Evolutionary conservation across 2,797 vertebrate genomes (phyloP).

Genomic region (Netta rufina): DNA sequence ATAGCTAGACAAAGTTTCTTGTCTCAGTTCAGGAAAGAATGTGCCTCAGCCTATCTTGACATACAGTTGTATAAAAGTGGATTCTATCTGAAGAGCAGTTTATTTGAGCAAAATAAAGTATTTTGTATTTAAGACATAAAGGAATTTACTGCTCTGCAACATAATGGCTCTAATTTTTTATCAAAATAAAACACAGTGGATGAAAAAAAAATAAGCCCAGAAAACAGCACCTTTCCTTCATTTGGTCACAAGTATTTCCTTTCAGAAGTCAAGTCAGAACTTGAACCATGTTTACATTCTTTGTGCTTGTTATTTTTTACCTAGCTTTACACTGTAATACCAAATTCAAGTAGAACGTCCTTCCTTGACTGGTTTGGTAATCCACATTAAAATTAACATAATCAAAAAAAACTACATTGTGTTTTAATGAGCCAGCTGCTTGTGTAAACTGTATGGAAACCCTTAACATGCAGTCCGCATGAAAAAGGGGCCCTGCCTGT

Average conservation of each 20-base stretch:
- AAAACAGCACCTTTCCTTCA: not conserved
- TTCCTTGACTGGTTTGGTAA: not conserved
- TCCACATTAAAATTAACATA: not conserved
- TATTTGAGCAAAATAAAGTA: not conserved
- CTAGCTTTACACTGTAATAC: not conserved
- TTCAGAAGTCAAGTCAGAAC: not conserved
- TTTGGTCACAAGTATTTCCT: not conserved
- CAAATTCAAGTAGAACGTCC: not conserved
- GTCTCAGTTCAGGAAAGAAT: not conserved
- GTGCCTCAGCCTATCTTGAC: not conserved
- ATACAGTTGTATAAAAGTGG: not conserved
- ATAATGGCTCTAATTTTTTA: not conserved
- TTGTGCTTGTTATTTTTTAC: not conserved
- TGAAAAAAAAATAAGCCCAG: not conserved
- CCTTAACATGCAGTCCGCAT: fast-evolving
- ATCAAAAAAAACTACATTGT: not conserved
- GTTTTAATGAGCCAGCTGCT: not conserved
- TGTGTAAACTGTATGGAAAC: not conserved
- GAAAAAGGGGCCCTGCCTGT: not conserved
- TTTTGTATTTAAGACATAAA: not conserved
- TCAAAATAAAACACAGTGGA: not conserved
- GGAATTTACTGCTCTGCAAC: not conserved
- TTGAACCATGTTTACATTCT: not conserved
- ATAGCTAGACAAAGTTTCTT: not conserved
- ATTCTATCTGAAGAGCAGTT: not conserved